Evolutionary conservation across 2,888 invertebrate species (phyloP), one percentile per base, ranked within the genome.

Genomic region (Dilophus febrilis): DNA sequence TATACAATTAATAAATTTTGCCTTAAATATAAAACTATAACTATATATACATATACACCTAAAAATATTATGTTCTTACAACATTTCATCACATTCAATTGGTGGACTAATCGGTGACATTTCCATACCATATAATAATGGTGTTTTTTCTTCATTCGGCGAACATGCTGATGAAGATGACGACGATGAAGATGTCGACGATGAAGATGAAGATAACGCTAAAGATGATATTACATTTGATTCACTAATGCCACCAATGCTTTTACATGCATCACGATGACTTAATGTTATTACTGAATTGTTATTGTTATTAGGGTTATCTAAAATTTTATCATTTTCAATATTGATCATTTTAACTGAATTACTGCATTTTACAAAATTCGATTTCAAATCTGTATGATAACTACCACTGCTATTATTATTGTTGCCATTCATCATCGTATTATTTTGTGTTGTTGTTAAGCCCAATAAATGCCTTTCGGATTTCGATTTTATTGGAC

Each of bases 131-230:
- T 62, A 62, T 41, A 63, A 53, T 28, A 63, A 51, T 32, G 63
- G 63, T 10, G 59, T 61, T 47, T 62, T 61, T 49, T 63, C 63
- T 47, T 63, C 63, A 44, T 55, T 42, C n/a, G n/a, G n/a, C n/a
- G n/a, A n/a, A 31, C 35, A 28, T 17, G 29, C 33, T 35, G 39
- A n/a, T n/a, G n/a, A n/a, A n/a, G n/a, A n/a, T n/a, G n/a, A n/a
- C n/a, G n/a, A n/a, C n/a, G n/a, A n/a, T n/a, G n/a, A n/a, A n/a
- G n/a, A n/a, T n/a, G n/a, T n/a, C n/a, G n/a, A n/a, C n/a, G n/a
- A n/a, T n/a, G n/a, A n/a, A n/a, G n/a, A n/a, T n/a, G n/a, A n/a
- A n/a, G n/a, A n/a, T n/a, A n/a, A n/a, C n/a, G n/a, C n/a, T n/a
- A n/a, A n/a, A n/a, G n/a, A n/a, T n/a, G n/a, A n/a, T n/a, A n/a